Conservation (phyloP, 2,113 vertebrate species). For the Rutilus rutilus region DNA sequence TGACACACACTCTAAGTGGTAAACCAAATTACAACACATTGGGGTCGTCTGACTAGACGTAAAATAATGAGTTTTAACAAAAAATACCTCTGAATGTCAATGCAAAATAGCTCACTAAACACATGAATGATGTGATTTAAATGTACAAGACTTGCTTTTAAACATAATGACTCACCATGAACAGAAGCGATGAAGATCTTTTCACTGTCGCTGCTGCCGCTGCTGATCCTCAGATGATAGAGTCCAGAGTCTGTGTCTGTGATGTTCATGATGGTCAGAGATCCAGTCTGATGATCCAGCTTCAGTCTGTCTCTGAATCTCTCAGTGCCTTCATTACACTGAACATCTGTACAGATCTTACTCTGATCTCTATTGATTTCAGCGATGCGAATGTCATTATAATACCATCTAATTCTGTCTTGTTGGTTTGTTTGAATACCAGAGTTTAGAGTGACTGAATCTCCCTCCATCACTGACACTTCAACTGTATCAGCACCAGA, state of each 20-base stretch:
- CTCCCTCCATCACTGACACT: neutral
- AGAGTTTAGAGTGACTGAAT: neutral
- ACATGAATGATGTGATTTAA: too few relatives aligned
- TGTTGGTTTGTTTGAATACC: neutral
- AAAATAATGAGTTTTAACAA: too few relatives aligned
- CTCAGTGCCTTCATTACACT: neutral
- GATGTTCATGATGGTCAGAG: neutral
- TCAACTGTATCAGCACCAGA: neutral
- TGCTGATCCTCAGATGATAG: neutral
- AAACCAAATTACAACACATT: too few relatives aligned
- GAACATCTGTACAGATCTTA: neutral
- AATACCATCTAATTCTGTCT: neutral
- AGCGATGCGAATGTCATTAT: neutral
- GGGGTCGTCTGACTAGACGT: too few relatives aligned
- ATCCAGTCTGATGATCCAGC: neutral
- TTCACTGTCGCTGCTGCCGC: neutral
- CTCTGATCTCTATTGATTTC: neutral
- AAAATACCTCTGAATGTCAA: too few relatives aligned
- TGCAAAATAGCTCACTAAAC: too few relatives aligned
- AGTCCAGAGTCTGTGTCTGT: accelerated
- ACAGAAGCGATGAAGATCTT: neutral
- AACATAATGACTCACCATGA: too few relatives aligned
- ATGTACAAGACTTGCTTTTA: too few relatives aligned
- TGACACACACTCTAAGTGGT: too few relatives aligned
- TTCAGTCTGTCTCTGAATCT: neutral